A percentile compares a stretch with the other conserved stretches of the same genome.
Conservation (phyloP, 2,888 invertebrate species). For the Drosophila limbata region DNA sequence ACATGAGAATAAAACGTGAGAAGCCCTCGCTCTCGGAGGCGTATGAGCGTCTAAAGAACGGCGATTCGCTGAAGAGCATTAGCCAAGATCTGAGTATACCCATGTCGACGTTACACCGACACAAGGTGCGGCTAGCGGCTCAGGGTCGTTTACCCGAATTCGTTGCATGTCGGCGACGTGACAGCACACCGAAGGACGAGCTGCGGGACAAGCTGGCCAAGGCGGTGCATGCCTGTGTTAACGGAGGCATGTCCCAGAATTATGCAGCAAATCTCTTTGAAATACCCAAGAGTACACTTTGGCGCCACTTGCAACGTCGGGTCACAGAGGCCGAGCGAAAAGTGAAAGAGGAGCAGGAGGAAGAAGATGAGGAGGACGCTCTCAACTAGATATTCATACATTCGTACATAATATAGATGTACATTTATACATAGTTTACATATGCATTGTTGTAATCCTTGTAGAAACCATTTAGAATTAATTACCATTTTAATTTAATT, state of each 20-base stretch:
- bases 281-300: slow-evolving; percentile 85
- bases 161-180: slow-evolving; percentile 83
- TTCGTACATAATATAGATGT: slow-evolving; percentile 31
- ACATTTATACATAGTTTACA: slow-evolving; percentile 27
- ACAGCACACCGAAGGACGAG: slow-evolving; percentile 83
- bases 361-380: slow-evolving; percentile 63
- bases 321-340: slow-evolving; percentile 62
- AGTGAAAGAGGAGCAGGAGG: slow-evolving; percentile 64
- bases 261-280: slow-evolving; percentile 84
- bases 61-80: slow-evolving; percentile 84
- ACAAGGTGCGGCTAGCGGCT: slow-evolving; percentile 83
- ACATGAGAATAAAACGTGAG: slow-evolving; percentile 83
- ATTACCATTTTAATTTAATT: slow-evolving; percentile 1
- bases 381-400: slow-evolving; percentile 35
- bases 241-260: slow-evolving; percentile 85
- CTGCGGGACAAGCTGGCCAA: slow-evolving; percentile 82
- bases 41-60: slow-evolving; percentile 82
- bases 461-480: slow-evolving; percentile 37
- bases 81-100: slow-evolving; percentile 84
- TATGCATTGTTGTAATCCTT: slow-evolving; percentile 13
- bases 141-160: slow-evolving; percentile 84
- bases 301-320: slow-evolving; percentile 84
- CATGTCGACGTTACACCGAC: slow-evolving; percentile 85
- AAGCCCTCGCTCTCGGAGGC: slow-evolving; percentile 83
- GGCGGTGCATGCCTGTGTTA: slow-evolving; percentile 83